phyloP scores from a whole-genome alignment of 2,113 vertebrate species.

The Daphoenositta chrysoptera region DNA sequence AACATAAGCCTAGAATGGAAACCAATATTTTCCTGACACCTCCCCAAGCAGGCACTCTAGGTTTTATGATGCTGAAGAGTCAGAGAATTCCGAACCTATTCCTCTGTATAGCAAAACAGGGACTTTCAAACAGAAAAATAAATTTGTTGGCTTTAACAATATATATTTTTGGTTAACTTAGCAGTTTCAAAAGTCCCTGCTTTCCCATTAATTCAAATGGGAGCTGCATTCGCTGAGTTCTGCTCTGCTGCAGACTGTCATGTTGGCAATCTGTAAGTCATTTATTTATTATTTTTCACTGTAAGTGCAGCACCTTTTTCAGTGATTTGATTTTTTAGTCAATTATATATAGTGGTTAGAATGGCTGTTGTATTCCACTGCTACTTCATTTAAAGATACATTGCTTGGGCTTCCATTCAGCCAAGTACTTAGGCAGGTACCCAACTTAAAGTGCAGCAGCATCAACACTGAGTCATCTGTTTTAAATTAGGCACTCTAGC shows the following conservation, averaged over 20 bases:
- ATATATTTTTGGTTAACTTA: conserved; percentile 64
- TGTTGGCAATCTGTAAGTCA: conserved; percentile 15
- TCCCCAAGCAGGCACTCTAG: conserved; percentile 57
- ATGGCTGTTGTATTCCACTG: not conserved
- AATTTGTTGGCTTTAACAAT: conserved; percentile 61
- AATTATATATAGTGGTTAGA: conserved; percentile 41
- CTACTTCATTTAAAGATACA: conserved; percentile 22
- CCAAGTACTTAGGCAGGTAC: conserved; percentile 45
- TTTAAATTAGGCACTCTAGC: conserved; percentile 28
- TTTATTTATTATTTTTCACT: too few relatives aligned
- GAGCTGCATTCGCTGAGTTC: conserved; percentile 42
- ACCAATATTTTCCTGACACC: conserved; percentile 56
- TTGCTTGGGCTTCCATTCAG: not conserved
- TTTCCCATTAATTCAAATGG: conserved; percentile 62
- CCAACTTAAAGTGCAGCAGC: conserved; percentile 32
- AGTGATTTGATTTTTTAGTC: conserved; percentile 48
- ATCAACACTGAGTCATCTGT: conserved; percentile 27
- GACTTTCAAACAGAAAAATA: conserved; percentile 56
- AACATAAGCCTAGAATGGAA: conserved; percentile 37
- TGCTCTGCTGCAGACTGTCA: conserved; percentile 30
- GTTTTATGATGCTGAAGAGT: conserved; percentile 57
- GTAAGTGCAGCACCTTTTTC: conserved; percentile 26
- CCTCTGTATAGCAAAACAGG: conserved; percentile 53
- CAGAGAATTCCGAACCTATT: conserved; percentile 35
- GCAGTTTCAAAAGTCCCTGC: conserved; percentile 56